Percentiles rank a stretch among this genome's conserved stretches.
phyloP scores from a whole-genome alignment of 2,113 vertebrate genomes.

The Pampusana beccarii region DNA sequence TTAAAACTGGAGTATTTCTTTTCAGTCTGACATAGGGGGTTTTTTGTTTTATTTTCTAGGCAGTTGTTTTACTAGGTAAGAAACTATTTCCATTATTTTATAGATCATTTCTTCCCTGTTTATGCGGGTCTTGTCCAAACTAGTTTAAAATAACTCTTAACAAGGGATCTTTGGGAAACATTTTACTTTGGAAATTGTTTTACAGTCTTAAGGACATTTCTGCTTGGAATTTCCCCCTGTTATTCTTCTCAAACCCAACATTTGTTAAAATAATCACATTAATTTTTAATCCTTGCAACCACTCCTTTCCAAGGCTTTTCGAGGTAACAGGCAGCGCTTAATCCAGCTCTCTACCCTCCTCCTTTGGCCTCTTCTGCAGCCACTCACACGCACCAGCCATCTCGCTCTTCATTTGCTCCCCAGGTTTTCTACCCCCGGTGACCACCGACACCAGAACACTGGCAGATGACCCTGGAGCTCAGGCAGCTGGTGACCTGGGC shows the following conservation, averaged over 20 bases:
- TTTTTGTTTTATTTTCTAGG: not conserved
- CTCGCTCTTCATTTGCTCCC: not conserved
- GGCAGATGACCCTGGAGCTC: not conserved
- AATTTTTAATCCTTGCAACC: slow-evolving; percentile 3
- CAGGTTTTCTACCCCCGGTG: not conserved
- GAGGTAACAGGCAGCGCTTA: not conserved
- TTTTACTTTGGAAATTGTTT: not conserved
- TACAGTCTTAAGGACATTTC: not conserved
- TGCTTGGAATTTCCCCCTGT: not conserved
- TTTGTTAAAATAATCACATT: slow-evolving; percentile 27
- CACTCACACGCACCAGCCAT: not conserved
- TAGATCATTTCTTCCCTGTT: not conserved
- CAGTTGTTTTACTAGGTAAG: not conserved
- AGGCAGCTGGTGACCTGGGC: not conserved
- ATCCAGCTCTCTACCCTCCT: not conserved
- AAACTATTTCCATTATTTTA: not conserved
- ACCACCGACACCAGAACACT: not conserved
- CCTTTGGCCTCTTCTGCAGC: not conserved
- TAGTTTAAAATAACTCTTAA: not conserved
- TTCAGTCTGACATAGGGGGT: not conserved
- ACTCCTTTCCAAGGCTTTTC: not conserved
- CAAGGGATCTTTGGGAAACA: not conserved
- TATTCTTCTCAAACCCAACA: not conserved
- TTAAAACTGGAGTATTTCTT: not conserved
- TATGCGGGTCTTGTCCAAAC: not conserved